A percentile compares a stretch with the other conserved stretches of the same genome.
Evolutionary conservation across 2,113 vertebrate species (phyloP).

Genomic region (Meles meles): DNA sequence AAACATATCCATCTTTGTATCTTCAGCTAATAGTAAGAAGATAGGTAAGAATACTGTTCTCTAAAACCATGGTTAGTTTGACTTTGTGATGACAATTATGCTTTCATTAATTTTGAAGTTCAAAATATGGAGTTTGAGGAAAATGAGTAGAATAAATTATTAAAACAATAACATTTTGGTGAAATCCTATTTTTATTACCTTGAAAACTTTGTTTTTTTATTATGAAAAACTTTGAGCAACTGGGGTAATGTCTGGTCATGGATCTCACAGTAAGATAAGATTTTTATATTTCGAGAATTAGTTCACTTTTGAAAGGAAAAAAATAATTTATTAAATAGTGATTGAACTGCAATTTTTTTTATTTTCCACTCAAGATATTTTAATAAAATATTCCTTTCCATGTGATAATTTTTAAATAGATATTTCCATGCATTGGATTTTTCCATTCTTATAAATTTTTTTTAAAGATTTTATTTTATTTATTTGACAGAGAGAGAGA

Average conservation of each 20-base stretch:
- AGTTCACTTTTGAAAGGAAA: neutral
- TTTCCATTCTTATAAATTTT: neutral
- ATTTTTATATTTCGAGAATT: neutral
- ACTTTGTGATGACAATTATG: neutral
- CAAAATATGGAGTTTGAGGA: neutral
- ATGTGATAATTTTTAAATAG: neutral
- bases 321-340: neutral
- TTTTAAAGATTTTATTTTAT: too few species aligned
- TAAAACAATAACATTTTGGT: neutral
- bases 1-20: neutral
- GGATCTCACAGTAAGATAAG: neutral
- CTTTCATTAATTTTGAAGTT: neutral
- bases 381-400: neutral
- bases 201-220: neutral
- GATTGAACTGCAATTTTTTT: neutral
- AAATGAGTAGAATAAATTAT: neutral
- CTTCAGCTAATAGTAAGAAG: neutral
- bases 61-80: neutral
- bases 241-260: neutral
- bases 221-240: neutral
- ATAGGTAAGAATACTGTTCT: neutral
- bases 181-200: neutral
- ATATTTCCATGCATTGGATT: neutral
- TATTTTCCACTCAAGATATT: neutral
- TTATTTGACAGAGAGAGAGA: too few species aligned